Evolutionary conservation across 2,113 vertebrate genomes (phyloP).

Genomic region (Nesoenas mayeri): DNA sequence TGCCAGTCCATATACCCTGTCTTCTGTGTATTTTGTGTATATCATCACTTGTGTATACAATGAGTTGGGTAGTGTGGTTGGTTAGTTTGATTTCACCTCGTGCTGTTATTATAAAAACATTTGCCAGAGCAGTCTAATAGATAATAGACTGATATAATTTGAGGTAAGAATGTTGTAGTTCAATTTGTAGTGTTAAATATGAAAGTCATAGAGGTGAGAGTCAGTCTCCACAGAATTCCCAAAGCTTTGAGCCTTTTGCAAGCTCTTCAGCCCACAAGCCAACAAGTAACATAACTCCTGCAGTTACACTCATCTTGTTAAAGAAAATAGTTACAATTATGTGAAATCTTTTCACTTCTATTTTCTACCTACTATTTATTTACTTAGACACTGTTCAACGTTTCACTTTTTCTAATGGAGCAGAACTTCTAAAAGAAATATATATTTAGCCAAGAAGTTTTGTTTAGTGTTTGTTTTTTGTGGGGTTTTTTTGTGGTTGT

Average conservation of each 20-base stretch:
- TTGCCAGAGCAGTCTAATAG: conserved; percentile 6
- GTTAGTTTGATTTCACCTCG: conserved; percentile 20
- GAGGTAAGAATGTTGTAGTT: conserved; percentile 73
- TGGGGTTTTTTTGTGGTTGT: too few relatives aligned
- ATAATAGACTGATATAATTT: conserved; percentile 30
- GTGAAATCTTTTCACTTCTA: conserved; percentile 63
- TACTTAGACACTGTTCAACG: conserved; percentile 65
- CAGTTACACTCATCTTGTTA: conserved; percentile 50
- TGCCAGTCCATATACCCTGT: neutral
- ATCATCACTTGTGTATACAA: neutral
- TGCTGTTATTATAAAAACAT: neutral
- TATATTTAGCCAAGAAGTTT: conserved; percentile 55
- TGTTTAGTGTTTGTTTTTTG: conserved; percentile 1
- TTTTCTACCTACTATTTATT: conserved; percentile 61
- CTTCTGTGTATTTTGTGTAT: neutral
- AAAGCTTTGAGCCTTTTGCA: conserved; percentile 49
- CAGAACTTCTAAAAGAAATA: conserved; percentile 64
- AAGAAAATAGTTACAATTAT: conserved; percentile 64
- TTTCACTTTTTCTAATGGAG: conserved; percentile 70
- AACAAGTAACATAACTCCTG: conserved; percentile 49
- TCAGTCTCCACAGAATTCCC: conserved; percentile 44
- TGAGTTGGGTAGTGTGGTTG: neutral
- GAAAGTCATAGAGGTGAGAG: conserved; percentile 40
- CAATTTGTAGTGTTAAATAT: conserved; percentile 52
- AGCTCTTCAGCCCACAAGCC: conserved; percentile 47